Evolutionary conservation across 2,888 invertebrate species (phyloP).

Genomic region (Philaethria dido): DNA sequence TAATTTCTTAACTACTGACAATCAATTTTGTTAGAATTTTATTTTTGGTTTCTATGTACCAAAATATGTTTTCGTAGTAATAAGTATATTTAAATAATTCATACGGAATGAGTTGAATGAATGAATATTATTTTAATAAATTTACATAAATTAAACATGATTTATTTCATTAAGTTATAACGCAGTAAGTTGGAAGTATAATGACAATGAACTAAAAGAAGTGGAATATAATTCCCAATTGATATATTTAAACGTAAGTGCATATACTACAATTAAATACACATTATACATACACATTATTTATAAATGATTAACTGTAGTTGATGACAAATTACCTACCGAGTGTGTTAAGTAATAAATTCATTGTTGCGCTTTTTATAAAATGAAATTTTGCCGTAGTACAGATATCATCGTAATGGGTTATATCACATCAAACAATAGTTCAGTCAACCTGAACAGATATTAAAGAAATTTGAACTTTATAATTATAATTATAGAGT

Average conservation of each 20-base stretch:
- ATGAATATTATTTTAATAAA: conserved; percentile 2
- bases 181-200: no score
- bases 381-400: conserved; percentile 11
- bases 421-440: conserved; percentile 35
- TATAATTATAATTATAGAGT: background rate
- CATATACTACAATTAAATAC: no score
- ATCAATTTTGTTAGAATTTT: background rate
- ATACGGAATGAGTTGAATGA: background rate
- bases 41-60: background rate
- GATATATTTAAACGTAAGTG: no score
- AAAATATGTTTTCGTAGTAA: background rate
- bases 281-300: no score
- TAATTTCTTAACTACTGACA: background rate
- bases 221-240: no score
- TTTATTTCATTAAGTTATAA: background rate
- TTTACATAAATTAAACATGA: conserved; percentile 7
- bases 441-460: conserved; percentile 2
- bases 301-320: no score
- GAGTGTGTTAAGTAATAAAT: background rate
- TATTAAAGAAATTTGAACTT: background rate
- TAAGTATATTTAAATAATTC: background rate
- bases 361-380: conserved; percentile 23
- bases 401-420: conserved; percentile 32
- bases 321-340: background rate
- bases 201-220: no score